Conservation (phyloP, 2,888 invertebrate genomes). For the Ornithoptera priamus region DNA sequence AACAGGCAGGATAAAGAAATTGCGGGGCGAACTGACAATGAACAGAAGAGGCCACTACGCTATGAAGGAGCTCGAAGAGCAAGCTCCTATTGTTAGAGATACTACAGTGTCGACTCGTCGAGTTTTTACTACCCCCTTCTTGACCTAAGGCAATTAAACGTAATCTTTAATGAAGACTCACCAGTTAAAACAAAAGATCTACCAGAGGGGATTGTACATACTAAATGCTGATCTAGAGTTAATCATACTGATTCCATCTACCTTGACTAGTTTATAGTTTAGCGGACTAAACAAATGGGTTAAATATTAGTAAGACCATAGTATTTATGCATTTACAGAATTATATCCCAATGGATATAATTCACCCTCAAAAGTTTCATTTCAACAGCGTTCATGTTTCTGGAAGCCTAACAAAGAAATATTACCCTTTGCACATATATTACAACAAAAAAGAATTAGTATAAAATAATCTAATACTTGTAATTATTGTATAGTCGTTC, state of each 20-base stretch:
- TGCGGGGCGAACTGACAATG: constrained; percentile 7
- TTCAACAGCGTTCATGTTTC: too few species aligned
- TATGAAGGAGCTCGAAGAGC: not conserved
- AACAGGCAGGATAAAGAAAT: constrained; percentile 9
- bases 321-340: too few species aligned
- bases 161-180: constrained; percentile 4
- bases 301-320: too few species aligned
- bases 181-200: constrained; percentile 3
- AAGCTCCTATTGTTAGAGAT: constrained; percentile 1
- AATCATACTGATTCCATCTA: not conserved
- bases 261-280: too few species aligned
- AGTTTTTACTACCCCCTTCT: constrained; percentile 6
- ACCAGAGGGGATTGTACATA: not conserved
- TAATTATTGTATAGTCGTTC: too few species aligned
- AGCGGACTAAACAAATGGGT: too few species aligned
- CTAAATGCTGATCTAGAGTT: not conserved
- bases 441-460: too few species aligned
- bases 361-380: too few species aligned
- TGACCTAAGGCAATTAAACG: constrained; percentile 3
- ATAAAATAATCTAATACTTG: too few species aligned
- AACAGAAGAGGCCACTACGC: constrained; percentile 2
- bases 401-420: too few species aligned
- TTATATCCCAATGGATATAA: too few species aligned
- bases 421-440: too few species aligned
- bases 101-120: constrained; percentile 5